Percentiles rank a stretch among this genome's conserved stretches.
Conservation (phyloP, 2,888 invertebrate species). For the Baronia brevicornis region DNA sequence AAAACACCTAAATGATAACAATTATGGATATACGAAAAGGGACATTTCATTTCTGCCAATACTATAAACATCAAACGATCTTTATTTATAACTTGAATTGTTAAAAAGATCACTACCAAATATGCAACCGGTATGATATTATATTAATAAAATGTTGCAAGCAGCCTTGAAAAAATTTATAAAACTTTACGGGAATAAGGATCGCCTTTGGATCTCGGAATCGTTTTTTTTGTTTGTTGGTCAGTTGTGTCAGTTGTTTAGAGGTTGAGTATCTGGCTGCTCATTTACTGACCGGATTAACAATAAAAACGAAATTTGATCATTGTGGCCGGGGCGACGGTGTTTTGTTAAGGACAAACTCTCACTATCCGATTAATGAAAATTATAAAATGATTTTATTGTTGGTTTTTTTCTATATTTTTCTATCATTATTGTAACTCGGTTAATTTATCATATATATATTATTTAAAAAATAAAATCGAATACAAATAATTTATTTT, state of each 20-base stretch:
- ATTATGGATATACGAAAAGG: slow-evolving; percentile 9
- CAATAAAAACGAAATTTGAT: slow-evolving; percentile 76
- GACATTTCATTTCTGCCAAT: slow-evolving; percentile 9
- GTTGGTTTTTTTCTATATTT: too few species aligned
- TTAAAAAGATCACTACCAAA: slow-evolving; percentile 12
- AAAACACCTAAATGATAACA: slow-evolving; percentile 16
- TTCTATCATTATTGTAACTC: too few species aligned
- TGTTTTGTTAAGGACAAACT: slow-evolving; percentile 47
- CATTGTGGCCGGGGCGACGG: slow-evolving; percentile 54
- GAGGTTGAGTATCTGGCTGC: slow-evolving; percentile 49
- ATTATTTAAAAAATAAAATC: background rate
- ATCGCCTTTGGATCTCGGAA: slow-evolving; percentile 44
- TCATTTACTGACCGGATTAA: slow-evolving; percentile 67
- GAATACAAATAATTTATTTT: too few species aligned
- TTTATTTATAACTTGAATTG: slow-evolving; percentile 16
- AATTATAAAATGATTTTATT: too few species aligned
- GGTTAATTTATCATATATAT: background rate
- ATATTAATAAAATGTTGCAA: slow-evolving; percentile 14
- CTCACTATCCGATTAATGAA: background rate
- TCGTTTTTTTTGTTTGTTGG: slow-evolving; percentile 39
- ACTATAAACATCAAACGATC: slow-evolving; percentile 18
- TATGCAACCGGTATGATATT: slow-evolving; percentile 13
- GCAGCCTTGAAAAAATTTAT: slow-evolving; percentile 15
- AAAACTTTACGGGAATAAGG: slow-evolving; percentile 28
- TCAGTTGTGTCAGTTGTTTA: slow-evolving; percentile 55